Evolutionary conservation across 2,888 invertebrate species (phyloP).

Genomic region (Amphimallon solstitiale): DNA sequence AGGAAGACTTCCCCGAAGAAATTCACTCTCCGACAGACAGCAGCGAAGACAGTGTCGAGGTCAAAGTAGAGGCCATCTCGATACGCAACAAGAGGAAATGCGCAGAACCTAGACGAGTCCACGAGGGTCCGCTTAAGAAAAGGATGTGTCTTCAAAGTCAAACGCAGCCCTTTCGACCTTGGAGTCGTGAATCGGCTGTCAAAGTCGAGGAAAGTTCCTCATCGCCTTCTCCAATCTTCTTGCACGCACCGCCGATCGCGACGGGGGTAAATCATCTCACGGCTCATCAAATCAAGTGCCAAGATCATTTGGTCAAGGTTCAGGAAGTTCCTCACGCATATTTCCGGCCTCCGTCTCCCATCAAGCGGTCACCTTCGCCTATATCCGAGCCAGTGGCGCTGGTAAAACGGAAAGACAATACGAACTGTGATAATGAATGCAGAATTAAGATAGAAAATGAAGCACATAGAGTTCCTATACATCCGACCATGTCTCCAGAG

Average conservation of each 20-base stretch:
- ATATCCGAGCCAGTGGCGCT: conserved; percentile 36
- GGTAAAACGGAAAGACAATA: conserved; percentile 38
- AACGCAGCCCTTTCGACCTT: conserved; percentile 70
- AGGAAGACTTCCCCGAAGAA: conserved; percentile 67
- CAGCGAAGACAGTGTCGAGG: conserved; percentile 74
- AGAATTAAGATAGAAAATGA: conserved; percentile 38
- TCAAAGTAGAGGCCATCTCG: conserved; percentile 70
- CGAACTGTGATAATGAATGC: conserved; percentile 33
- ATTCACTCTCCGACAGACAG: conserved; percentile 72
- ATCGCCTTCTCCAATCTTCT: conserved; percentile 31
- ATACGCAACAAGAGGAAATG: conserved; percentile 74
- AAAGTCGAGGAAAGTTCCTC: conserved; percentile 22
- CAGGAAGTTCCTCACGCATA: conserved; percentile 44
- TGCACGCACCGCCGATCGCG: conserved; percentile 39
- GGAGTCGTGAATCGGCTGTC: conserved; percentile 64
- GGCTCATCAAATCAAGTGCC: conserved; percentile 14
- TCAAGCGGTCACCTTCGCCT: conserved; percentile 53
- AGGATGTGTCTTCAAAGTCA: conserved; percentile 67
- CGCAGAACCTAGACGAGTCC: conserved; percentile 73
- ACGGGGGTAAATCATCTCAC: conserved; percentile 23
- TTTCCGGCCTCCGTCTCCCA: conserved; percentile 58
- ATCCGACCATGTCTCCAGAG: conserved; percentile 30
- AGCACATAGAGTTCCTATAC: conserved; percentile 19
- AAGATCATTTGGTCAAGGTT: conserved; percentile 12
- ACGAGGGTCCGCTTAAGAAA: conserved; percentile 75